These are phyloP conservation scores for Pocillopora verrucosa DNA, from an alignment of 64 coral and sea anemone genomes.

Conservation along the genomic window DNA sequence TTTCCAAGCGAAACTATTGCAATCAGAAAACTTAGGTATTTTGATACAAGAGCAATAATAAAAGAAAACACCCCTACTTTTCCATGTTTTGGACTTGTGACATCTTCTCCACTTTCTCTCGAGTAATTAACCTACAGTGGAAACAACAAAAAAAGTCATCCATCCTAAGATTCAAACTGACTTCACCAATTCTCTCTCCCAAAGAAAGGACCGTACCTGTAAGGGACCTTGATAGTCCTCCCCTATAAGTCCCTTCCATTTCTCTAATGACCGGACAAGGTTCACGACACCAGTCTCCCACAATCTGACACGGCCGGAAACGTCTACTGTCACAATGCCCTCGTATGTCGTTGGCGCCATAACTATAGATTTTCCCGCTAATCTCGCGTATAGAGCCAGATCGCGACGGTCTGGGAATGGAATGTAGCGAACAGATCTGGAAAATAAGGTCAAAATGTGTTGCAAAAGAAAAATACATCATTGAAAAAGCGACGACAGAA, in stretches of 20 bases:
- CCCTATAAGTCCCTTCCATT: slow-evolving; percentile 93
- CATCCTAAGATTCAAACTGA: neutral
- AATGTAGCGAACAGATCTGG: slow-evolving; percentile 63
- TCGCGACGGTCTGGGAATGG: slow-evolving; percentile 61
- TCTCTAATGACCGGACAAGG: slow-evolving; percentile 75
- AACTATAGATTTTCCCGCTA: slow-evolving; percentile 51
- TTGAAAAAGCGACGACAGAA: neutral
- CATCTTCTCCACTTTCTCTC: slow-evolving; percentile 78
- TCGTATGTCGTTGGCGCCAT: slow-evolving; percentile 77
- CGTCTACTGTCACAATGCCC: slow-evolving; percentile 83
- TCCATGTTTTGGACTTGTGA: slow-evolving; percentile 89
- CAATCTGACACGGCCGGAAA: slow-evolving; percentile 66
- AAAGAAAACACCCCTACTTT: slow-evolving; percentile 53
- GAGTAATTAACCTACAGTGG: slow-evolving; percentile 78
- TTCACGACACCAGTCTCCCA: slow-evolving; percentile 93
- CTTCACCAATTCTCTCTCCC: neutral
- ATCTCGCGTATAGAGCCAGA: slow-evolving; percentile 62
- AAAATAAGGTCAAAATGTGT: neutral
- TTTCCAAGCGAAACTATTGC: neutral
- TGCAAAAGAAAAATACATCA: neutral
- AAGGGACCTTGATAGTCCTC: slow-evolving; percentile 69
- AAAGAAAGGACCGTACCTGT: slow-evolving; percentile 59
- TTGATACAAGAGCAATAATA: neutral
- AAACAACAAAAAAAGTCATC: neutral
- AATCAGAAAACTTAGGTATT: neutral